Conservation (phyloP, 2,888 invertebrate species). For the Eilema depressum region DNA sequence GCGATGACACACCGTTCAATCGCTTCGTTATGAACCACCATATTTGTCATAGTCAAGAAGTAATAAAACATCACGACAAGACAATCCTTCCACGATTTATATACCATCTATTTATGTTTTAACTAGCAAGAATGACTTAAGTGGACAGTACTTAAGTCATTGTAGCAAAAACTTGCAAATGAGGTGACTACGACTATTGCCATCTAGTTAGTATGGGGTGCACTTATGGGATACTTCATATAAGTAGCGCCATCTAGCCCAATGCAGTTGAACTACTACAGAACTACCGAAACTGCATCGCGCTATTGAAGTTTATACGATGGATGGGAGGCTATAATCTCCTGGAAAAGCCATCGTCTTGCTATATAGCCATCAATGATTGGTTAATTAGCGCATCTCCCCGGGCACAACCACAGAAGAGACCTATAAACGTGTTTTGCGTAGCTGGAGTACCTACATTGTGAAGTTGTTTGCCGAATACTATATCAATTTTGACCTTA, state of each 20-base stretch:
- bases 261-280: not conserved
- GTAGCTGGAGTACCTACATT: too few relatives aligned
- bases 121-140: not conserved
- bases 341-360: too few relatives aligned
- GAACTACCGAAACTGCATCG: not conserved
- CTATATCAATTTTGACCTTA: too few relatives aligned
- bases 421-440: too few relatives aligned
- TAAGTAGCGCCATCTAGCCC: not conserved
- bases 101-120: not conserved
- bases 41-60: slow-evolving; percentile 15
- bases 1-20: slow-evolving; percentile 16
- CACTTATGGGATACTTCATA: not conserved
- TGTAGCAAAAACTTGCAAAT: not conserved
- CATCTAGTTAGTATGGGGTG: not conserved
- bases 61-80: slow-evolving; percentile 13
- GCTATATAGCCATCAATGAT: too few relatives aligned
- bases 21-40: slow-evolving; percentile 15
- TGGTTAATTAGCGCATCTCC: too few relatives aligned
- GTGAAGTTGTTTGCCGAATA: too few relatives aligned
- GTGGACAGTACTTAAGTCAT: slow-evolving; percentile 1
- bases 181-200: too few relatives aligned
- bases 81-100: slow-evolving; percentile 17
- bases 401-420: too few relatives aligned
- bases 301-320: not conserved
- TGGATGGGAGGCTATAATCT: too few relatives aligned